Conservation (phyloP, 2,797 vertebrate species). For the Melanotaenia trifasciata region DNA sequence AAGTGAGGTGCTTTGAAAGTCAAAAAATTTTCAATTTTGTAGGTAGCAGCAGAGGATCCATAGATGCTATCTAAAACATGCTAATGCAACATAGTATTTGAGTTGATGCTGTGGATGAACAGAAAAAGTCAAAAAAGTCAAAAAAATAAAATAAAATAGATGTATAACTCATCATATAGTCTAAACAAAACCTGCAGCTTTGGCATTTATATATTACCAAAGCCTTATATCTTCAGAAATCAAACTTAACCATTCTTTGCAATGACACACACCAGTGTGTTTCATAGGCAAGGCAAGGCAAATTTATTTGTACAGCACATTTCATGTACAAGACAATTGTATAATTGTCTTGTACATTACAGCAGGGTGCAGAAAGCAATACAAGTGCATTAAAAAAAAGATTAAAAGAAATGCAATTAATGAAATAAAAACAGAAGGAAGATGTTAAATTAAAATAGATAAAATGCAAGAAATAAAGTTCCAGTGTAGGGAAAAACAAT, state of each 20-base stretch:
- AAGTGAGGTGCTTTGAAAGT: conserved; percentile 19
- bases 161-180: background rate
- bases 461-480: too few species aligned
- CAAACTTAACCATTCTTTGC: background rate
- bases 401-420: too few species aligned
- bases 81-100: conserved; percentile 24
- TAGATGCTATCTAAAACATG: conserved; percentile 17
- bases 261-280: background rate
- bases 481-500: too few species aligned
- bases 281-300: background rate
- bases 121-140: background rate
- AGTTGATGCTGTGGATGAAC: background rate
- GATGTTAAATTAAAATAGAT: too few species aligned
- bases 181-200: background rate
- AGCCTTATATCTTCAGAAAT: background rate
- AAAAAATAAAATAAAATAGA: background rate
- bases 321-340: too few species aligned
- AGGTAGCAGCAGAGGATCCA: conserved; percentile 12
- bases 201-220: background rate
- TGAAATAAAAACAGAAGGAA: too few species aligned
- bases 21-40: conserved; percentile 23
- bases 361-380: too few species aligned
- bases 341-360: too few species aligned
- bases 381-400: too few species aligned
- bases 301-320: too few species aligned